Conservation (phyloP, 2,113 vertebrate genomes). For the Ornithorhynchus anatinus region DNA sequence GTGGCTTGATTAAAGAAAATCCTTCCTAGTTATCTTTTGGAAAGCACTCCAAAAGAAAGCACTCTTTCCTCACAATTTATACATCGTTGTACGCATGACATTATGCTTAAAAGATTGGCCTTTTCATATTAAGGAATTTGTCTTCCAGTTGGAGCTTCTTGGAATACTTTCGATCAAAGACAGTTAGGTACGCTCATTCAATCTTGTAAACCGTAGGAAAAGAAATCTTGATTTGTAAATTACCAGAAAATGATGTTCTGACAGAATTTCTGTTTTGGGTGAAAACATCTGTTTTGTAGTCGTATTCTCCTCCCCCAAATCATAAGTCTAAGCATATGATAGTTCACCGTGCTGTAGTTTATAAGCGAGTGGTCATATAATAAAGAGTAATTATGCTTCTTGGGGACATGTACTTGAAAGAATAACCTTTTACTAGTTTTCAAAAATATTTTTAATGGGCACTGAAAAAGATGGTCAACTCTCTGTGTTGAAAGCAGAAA, state of each 20-base stretch:
- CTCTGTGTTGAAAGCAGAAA: not conserved
- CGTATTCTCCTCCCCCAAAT: no score
- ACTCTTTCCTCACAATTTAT: not conserved
- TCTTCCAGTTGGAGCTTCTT: not conserved
- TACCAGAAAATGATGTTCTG: not conserved
- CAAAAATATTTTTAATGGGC: no score
- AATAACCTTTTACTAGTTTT: not conserved
- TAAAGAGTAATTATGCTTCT: not conserved
- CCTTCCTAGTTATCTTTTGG: not conserved
- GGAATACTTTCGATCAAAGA: not conserved
- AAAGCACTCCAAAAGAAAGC: not conserved
- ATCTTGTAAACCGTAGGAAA: not conserved
- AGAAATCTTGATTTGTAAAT: not conserved
- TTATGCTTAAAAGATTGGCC: not conserved
- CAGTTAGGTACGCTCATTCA: not conserved
- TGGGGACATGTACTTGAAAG: not conserved
- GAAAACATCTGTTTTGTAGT: not conserved
- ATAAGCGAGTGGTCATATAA: not conserved
- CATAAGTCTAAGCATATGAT: not conserved
- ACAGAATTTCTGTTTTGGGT: not conserved
- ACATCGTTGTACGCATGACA: not conserved
- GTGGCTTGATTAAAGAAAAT: not conserved
- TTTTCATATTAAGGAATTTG: not conserved
- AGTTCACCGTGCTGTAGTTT: not conserved
- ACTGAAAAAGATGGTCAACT: not conserved